Percentiles rank a stretch among this genome's conserved stretches.
Evolutionary conservation across 1,140 invertebrate genomes (phyloP).

Genomic region (Hyles euphorbiae): DNA sequence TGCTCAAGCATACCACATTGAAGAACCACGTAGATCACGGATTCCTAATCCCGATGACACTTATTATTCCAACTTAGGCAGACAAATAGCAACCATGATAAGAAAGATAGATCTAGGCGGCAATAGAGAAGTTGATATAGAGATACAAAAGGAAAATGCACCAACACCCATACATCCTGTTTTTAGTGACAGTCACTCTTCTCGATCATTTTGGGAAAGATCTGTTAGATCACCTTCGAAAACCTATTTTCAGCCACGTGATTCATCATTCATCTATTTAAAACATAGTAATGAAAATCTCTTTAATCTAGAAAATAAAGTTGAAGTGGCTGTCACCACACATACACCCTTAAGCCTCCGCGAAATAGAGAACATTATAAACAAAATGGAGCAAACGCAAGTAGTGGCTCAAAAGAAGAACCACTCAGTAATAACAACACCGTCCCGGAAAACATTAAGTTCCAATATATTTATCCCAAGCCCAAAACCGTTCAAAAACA

Average conservation of each 20-base stretch:
- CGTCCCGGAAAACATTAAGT: not conserved
- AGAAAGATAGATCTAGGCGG: constrained; percentile 37
- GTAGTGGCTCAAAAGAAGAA: not conserved
- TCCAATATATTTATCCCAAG: too few relatives aligned
- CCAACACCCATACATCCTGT: constrained; percentile 25
- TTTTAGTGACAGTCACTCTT: constrained; percentile 38
- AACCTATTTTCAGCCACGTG: constrained; percentile 19
- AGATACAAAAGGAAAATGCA: constrained; percentile 24
- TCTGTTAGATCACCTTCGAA: constrained; percentile 51
- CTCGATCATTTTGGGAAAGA: constrained; percentile 58
- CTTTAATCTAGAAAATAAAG: constrained; percentile 52
- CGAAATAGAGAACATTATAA: constrained; percentile 60
- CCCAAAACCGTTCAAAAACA: too few relatives aligned
- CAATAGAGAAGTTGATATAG: constrained; percentile 31
- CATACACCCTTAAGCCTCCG: constrained; percentile 35
- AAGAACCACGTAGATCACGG: not conserved
- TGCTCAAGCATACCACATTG: not conserved
- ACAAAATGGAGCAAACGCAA: constrained; percentile 35
- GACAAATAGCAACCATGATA: constrained; percentile 59
- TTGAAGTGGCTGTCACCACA: constrained; percentile 38
- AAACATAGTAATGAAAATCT: constrained; percentile 51
- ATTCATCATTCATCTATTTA: constrained; percentile 28
- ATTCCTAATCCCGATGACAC: constrained; percentile 23
- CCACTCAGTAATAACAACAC: not conserved
- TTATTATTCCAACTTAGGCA: constrained; percentile 52